phyloP scores from a whole-genome alignment of 2,888 invertebrate genomes.

The Cordilura impudica region DNA sequence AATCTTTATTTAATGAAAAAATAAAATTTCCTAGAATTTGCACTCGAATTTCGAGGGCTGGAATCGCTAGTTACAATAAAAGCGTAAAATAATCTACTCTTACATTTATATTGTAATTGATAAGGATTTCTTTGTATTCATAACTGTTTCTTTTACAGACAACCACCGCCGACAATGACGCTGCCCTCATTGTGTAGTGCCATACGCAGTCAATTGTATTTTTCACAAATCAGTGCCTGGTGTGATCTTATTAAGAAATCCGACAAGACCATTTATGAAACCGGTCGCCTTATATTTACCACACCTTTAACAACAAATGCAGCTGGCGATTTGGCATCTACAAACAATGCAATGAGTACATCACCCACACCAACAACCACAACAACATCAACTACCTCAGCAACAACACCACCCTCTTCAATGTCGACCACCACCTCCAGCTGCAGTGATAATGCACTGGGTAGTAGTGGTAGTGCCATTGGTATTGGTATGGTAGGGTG shows the following conservation, averaged over 20 bases:
- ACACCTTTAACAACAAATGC: conserved; percentile 69
- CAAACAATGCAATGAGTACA: conserved; percentile 68
- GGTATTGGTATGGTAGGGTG: conserved; percentile 5
- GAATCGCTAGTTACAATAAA: no score
- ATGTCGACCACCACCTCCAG: neutral
- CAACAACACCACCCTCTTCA: conserved; percentile 21
- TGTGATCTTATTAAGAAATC: conserved; percentile 78
- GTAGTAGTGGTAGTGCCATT: neutral
- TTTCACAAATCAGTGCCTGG: conserved; percentile 98
- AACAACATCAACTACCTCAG: conserved; percentile 28
- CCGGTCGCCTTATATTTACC: conserved; percentile 76
- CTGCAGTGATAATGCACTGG: conserved; percentile 3
- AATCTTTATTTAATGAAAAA: no score
- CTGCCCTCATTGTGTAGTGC: conserved; percentile 91
- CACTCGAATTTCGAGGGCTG: no score
- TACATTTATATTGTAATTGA: no score
- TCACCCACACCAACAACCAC: conserved; percentile 38
- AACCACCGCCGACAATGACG: conserved; percentile 83
- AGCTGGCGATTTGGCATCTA: conserved; percentile 71
- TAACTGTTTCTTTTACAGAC: conserved; percentile 64
- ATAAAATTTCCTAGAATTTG: no score
- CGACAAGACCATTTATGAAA: conserved; percentile 76
- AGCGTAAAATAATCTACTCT: no score
- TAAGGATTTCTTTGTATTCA: neutral
- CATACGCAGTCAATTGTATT: conserved; percentile 95